Base-by-base conservation (phyloP, 2,888 invertebrate genomes). In the Tromatobia lineatoria region DNA sequence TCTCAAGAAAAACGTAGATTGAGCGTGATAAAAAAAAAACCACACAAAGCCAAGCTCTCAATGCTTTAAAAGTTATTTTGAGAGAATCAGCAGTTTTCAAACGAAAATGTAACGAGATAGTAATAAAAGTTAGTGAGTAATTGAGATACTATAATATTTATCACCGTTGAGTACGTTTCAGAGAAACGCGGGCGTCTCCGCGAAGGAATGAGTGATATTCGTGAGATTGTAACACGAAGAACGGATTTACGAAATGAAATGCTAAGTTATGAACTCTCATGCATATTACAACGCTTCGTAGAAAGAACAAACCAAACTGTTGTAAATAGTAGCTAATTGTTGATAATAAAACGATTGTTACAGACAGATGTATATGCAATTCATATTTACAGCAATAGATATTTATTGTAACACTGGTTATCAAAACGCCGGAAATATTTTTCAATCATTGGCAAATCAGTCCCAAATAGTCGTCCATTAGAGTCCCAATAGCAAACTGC, bases 381-480 rank as follows among this genome's bases (percentile, higher is more conserved):
- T 57, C 25, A 23, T 57, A 25, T 57, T 57, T 15, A 15, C 57
- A 13, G 25, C 23, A 13, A 57, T 25, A 25, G 13, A 57, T 25
- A 57, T 13, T 57, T n/a, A 15, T 57, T 25, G 25, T 25, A 25
- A 11, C 15, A 13, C 15, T 25, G 2, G 25, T 57, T 25, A 23
- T 13, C 42, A 64, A 25, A 8, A 18, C 11, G 2, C 3, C 7
- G 10, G 3, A 15, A 18, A 42, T 64, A 1, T 13, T 11, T n/a
- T 69, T 54, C 47, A 54, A 54, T 82, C 38, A 84, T 80, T 61
- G 66, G 66, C 85, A 82, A 74, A 86, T 85, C 59, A 87, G 54
- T 82, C 99, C 99, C 91, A 99, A 94, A 94, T 98, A 99, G 94
- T 99, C 99, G 91, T 99, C 99, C 99, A 99, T 99, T 74, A 99